These are phyloP conservation scores for Paradoxurus hermaphroditus DNA, from an alignment of 2,113 vertebrate species.

Conservation along the genomic window DNA sequence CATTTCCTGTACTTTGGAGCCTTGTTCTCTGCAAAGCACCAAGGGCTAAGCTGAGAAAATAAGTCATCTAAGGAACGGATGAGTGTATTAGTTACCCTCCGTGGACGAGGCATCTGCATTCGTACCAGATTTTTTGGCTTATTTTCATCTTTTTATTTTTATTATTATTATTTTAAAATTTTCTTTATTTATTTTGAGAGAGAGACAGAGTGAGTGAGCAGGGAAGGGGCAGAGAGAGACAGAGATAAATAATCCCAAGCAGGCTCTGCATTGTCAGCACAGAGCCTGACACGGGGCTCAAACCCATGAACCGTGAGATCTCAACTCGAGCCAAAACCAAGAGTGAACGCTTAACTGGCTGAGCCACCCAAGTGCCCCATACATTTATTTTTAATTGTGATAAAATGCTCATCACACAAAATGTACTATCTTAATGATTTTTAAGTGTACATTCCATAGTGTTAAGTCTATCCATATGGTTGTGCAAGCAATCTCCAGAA, in stretches of 20 bases:
- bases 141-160: too few species aligned
- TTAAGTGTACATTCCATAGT: not conserved
- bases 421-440: not conserved
- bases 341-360: too few species aligned
- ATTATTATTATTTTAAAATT: too few species aligned
- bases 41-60: not conserved
- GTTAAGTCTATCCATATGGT: not conserved
- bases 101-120: not conserved
- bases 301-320: too few species aligned
- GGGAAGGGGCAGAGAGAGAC: too few species aligned
- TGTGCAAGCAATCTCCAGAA: not conserved
- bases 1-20: not conserved
- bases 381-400: slow-evolving; percentile 6
- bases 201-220: too few species aligned
- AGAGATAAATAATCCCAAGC: too few species aligned
- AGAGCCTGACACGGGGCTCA: too few species aligned
- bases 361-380: too few species aligned
- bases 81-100: not conserved
- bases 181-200: too few species aligned
- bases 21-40: not conserved
- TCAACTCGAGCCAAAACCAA: too few species aligned
- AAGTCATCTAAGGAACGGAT: not conserved
- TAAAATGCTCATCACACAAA: not conserved
- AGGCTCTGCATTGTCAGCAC: too few species aligned
- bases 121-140: not conserved